These are phyloP conservation scores for Vicugna pacos DNA, from an alignment of 2,113 vertebrate species.

Conservation along the genomic window DNA sequence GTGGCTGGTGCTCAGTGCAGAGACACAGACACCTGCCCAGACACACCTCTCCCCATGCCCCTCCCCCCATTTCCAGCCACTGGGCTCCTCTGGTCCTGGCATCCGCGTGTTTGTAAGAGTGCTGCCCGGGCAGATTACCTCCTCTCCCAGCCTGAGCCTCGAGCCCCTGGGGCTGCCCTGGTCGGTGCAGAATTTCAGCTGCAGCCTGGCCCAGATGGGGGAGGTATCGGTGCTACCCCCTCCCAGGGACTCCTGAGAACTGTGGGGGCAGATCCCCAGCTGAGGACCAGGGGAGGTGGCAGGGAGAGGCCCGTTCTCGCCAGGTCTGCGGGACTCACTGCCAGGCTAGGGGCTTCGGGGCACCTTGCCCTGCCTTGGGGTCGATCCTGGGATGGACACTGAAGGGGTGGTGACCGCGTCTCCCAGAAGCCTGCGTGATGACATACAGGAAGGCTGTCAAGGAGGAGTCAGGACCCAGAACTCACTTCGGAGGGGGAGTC, in stretches of 20 bases:
- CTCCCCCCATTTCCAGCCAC: fast-evolving
- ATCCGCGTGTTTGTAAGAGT: fast-evolving
- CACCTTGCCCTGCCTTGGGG: fast-evolving
- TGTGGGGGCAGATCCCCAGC: fast-evolving
- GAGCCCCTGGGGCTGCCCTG: neutral
- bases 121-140: neutral
- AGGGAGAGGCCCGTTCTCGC: fast-evolving
- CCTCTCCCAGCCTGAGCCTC: neutral
- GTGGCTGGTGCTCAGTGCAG: fast-evolving
- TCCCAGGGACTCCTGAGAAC: neutral
- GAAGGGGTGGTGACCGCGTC: neutral
- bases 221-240: fast-evolving
- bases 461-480: neutral
- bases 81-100: fast-evolving
- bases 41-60: fast-evolving
- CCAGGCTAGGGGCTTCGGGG: neutral
- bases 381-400: fast-evolving
- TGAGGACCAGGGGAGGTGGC: neutral
- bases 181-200: neutral
- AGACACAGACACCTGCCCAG: neutral
- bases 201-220: neutral
- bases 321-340: neutral
- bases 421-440: fast-evolving
- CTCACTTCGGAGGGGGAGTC: fast-evolving
- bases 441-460: too few species aligned